phyloP scores from a whole-genome alignment of 2,113 vertebrate species.

The Prinia subflava region DNA sequence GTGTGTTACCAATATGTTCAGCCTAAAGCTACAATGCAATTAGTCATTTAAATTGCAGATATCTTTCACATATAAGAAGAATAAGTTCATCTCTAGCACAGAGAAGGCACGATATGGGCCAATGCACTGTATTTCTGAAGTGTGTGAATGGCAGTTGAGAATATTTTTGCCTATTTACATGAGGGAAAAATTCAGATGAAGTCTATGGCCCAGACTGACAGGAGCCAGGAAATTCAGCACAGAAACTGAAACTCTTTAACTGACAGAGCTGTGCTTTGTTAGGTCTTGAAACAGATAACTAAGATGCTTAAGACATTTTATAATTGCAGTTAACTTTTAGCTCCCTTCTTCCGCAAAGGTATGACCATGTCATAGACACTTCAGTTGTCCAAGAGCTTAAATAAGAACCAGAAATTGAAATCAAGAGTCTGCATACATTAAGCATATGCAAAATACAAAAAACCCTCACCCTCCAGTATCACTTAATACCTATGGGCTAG shows the following conservation, averaged over 20 bases:
- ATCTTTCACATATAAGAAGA: conserved; percentile 54
- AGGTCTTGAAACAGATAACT: neutral
- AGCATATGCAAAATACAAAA: neutral
- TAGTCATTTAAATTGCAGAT: conserved; percentile 72
- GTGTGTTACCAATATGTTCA: conserved; percentile 58
- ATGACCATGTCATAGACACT: neutral
- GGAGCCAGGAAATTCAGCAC: neutral
- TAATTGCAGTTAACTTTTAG: neutral
- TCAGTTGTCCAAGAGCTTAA: neutral
- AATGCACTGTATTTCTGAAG: conserved; percentile 9
- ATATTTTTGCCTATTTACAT: conserved; percentile 36
- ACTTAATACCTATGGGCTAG: neutral
- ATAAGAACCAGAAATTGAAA: neutral
- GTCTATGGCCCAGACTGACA: conserved; percentile 32
- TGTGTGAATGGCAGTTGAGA: conserved; percentile 25
- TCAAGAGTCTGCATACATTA: neutral
- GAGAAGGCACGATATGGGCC: neutral
- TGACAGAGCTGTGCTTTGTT: neutral
- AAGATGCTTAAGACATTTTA: neutral
- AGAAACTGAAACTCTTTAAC: neutral
- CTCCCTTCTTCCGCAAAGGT: neutral
- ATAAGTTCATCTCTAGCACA: conserved; percentile 44
- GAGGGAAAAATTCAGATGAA: neutral
- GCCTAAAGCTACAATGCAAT: conserved; percentile 68
- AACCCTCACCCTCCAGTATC: neutral